Base-by-base conservation (phyloP, 2,113 vertebrate genomes). In the Rutilus rutilus region DNA sequence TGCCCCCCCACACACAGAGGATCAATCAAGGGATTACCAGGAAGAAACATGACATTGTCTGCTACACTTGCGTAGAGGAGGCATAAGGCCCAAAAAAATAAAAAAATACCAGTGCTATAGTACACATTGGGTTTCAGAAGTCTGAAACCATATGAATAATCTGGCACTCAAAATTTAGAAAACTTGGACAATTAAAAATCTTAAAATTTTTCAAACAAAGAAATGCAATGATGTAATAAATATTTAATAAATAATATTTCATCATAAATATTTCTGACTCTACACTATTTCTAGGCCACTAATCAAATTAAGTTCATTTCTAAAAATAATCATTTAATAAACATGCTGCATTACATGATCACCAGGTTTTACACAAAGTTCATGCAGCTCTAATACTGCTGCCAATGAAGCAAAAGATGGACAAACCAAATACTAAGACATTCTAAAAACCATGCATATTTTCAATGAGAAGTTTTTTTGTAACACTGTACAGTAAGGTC, bases 11-110 rank as follows among this genome's bases (percentile, higher is more conserved):
- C n/a, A n/a, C 6, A 69, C 42, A 17, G 4, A 19, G 3, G 7
- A 19, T 76, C 67, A 9, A 23, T 78, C 21, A 9, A 60, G 36
- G 7, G 5, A 64, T 80, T 64, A 80, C 78, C 78, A 80, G 59
- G 23, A 80, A 80, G 59, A 80, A 62, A 8, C 33, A 78, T 17
- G 30, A 39, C 5, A 59, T 6, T 7, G 23, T 60, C 25, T 78
- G 33, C 12, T 10, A 54, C 17, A 62, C 8, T 80, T 80, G 33
- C 15, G 62, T 27, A 12, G 27, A 60, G 5, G 7, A 10, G 2
- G 14, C 8, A 64, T 19, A 25, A 45, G 57, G 8, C 36, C 59
- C n/a, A n/a, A n/a, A n/a, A 80, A 62, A 80, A 36, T 27, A 9
- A n/a, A 19, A 60, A 60, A 60, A 60, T n/a, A 14, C 30, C 21